phyloP scores from a whole-genome alignment of 1,140 invertebrate genomes.

The Atta colombica region DNA sequence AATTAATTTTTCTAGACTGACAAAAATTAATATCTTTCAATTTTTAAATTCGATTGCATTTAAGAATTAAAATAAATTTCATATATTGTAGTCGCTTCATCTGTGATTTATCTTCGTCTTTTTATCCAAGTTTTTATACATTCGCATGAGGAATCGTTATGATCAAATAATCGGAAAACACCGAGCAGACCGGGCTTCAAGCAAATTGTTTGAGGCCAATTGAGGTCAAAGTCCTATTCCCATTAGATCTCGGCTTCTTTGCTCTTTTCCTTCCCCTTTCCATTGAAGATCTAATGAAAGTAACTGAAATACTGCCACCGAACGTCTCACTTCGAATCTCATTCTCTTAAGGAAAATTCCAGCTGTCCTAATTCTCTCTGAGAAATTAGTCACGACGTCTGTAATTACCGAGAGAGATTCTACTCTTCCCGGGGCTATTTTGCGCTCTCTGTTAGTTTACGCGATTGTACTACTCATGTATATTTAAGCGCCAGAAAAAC shows the following conservation, averaged over 20 bases:
- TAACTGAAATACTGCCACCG: conserved; percentile 73
- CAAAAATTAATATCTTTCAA: neutral
- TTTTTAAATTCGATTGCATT: neutral
- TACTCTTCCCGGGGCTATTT: conserved; percentile 36
- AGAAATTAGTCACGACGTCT: conserved; percentile 69
- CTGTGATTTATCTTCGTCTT: neutral
- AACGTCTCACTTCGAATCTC: conserved; percentile 67
- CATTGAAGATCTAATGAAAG: conserved; percentile 70
- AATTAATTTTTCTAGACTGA: neutral
- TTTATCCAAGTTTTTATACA: neutral
- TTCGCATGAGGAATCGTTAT: neutral
- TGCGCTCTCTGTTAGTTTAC: conserved; percentile 18
- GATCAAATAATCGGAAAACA: neutral
- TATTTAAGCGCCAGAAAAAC: conserved; percentile 17
- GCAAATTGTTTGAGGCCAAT: conserved; percentile 72
- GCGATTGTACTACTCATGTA: conserved; percentile 10
- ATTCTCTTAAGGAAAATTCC: conserved; percentile 65
- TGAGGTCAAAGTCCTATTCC: conserved; percentile 59
- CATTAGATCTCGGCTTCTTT: neutral
- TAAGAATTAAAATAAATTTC: neutral
- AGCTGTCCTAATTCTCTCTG: conserved; percentile 48
- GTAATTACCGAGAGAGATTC: conserved; percentile 67
- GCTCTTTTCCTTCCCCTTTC: neutral
- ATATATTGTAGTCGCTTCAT: neutral
- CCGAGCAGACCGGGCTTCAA: conserved; percentile 39